Evolutionary conservation across 2,888 invertebrate species (phyloP).

Genomic region (Sussaba pulchella): DNA sequence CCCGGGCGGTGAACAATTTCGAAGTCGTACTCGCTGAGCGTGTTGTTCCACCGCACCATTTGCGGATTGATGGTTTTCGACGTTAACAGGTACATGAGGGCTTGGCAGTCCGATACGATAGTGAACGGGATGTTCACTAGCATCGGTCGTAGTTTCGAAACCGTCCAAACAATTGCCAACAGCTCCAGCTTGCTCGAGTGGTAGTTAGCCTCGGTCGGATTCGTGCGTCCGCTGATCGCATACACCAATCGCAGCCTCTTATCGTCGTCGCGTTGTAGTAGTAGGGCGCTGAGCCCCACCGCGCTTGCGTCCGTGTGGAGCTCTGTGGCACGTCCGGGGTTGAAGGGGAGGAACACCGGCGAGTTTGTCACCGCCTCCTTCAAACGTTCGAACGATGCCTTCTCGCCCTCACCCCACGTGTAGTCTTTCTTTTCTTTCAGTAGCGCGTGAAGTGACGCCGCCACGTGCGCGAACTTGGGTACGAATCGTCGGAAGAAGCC

Average conservation of each 20-base stretch:
- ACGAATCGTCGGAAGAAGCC: constrained; percentile 53
- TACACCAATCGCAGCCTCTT: constrained; percentile 64
- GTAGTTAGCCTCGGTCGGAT: constrained; percentile 68
- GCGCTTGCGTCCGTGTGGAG: constrained; percentile 43
- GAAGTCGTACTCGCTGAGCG: neutral
- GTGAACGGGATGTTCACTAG: constrained; percentile 50
- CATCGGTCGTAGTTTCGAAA: constrained; percentile 14
- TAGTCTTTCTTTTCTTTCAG: constrained; percentile 1
- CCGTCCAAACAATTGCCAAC: constrained; percentile 31
- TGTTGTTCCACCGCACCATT: neutral
- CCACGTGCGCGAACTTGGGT: constrained; percentile 16
- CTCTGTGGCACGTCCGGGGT: constrained; percentile 30
- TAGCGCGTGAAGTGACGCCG: constrained; percentile 20
- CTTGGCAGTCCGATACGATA: neutral
- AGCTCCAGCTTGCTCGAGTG: constrained; percentile 53
- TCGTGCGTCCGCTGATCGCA: constrained; percentile 70
- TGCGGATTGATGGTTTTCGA: neutral
- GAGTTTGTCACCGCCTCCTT: constrained; percentile 5
- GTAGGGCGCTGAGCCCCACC: neutral
- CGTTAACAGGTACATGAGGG: neutral
- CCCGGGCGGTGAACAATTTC: constrained; percentile 67
- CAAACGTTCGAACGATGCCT: constrained; percentile 20
- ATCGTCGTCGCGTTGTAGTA: constrained; percentile 64
- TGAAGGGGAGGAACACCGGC: constrained; percentile 24
- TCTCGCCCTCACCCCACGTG: constrained; percentile 6